A percentile compares a stretch with the other conserved stretches of the same genome.
Evolutionary conservation across 2,797 vertebrate species (phyloP).

Genomic region (Parauchenoglanis ngamensis): DNA sequence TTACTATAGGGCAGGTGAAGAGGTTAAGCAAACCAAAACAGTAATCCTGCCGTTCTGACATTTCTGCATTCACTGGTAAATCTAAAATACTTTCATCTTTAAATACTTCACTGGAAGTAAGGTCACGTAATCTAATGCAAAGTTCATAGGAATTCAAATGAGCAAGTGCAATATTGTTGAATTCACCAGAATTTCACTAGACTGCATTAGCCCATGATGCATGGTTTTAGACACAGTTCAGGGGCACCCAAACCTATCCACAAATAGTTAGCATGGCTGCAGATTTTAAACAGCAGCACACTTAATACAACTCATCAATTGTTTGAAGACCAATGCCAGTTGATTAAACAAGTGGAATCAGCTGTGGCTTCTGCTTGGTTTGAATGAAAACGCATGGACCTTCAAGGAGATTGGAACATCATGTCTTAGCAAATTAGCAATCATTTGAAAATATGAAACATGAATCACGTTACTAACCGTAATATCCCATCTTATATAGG

Average conservation of each 20-base stretch:
- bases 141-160: not conserved
- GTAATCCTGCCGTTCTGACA: constrained; percentile 58
- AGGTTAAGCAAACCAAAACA: constrained; percentile 78
- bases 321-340: not conserved
- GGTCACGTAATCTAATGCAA: not conserved
- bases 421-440: constrained; percentile 6
- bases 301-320: constrained; percentile 11
- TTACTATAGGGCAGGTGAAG: constrained; percentile 58
- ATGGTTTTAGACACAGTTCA: not conserved
- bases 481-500: not conserved
- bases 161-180: not conserved
- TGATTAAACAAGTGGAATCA: constrained; percentile 19
- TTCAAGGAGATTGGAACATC: not conserved
- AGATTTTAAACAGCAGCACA: not conserved
- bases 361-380: not conserved
- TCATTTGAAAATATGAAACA: not conserved
- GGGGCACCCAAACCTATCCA: not conserved
- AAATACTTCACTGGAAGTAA: constrained; percentile 18
- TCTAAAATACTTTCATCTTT: constrained; percentile 50
- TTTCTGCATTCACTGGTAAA: constrained; percentile 35
- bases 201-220: not conserved
- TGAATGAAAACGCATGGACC: constrained; percentile 4
- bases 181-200: not conserved
- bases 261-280: not conserved
- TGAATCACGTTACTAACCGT: not conserved